Conservation (phyloP, 2,797 vertebrate species). For the Ptychobarbus kaznakovi region DNA sequence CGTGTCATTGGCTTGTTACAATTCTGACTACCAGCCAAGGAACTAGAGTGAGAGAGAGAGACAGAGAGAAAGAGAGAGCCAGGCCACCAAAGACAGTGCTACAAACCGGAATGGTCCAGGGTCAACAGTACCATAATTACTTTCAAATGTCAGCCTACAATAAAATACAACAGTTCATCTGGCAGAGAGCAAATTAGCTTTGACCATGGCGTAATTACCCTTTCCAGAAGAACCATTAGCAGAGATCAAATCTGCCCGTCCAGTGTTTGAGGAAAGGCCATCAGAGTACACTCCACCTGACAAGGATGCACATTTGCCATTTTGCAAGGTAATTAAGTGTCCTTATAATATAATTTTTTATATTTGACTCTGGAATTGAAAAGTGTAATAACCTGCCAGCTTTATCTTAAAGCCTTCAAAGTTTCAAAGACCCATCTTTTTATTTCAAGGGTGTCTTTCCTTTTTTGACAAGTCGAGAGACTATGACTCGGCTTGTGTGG, state of each 20-base stretch:
- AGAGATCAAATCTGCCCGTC: constrained; percentile 99
- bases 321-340: constrained; percentile 99
- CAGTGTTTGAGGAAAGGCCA: constrained; percentile 99
- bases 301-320: constrained; percentile 99
- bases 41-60: constrained; percentile 59
- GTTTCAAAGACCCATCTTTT: constrained; percentile 61
- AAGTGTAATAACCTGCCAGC: constrained; percentile 98
- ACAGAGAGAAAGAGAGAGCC: constrained; percentile 75
- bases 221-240: constrained; percentile 99
- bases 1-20: constrained; percentile 99
- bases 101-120: constrained; percentile 99
- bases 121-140: constrained; percentile 99
- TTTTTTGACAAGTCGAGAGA: constrained; percentile 10
- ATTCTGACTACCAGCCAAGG: constrained; percentile 95
- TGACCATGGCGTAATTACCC: constrained; percentile 99
- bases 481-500: background rate
- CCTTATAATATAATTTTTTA: constrained; percentile 99
- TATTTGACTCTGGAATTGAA: constrained; percentile 99
- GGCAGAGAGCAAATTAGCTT: constrained; percentile 99
- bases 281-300: constrained; percentile 99
- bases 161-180: constrained; percentile 99
- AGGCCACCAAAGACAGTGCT: constrained; percentile 92
- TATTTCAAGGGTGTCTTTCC: constrained; percentile 23
- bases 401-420: constrained; percentile 84
- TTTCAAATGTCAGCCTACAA: constrained; percentile 99